phyloP scores from a whole-genome alignment of 2,888 invertebrate species.

The Nomada ferruginata region DNA sequence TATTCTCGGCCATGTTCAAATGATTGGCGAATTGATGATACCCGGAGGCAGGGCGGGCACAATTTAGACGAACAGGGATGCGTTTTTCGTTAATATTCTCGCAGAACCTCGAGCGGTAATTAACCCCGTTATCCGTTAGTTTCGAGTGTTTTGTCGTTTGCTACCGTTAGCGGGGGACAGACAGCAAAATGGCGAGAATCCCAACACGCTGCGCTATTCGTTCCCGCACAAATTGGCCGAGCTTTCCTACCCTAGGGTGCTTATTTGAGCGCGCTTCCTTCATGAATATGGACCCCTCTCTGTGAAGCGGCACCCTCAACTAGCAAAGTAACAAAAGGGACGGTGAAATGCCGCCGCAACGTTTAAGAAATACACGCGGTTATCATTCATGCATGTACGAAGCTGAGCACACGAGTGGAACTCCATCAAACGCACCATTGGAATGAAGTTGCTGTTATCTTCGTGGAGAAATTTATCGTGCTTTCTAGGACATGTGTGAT shows the following conservation, averaged over 20 bases:
- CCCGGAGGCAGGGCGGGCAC: neutral
- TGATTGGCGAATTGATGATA: slow-evolving; percentile 16
- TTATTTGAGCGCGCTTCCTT: slow-evolving; percentile 63
- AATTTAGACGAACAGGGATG: neutral
- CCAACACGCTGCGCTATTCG: slow-evolving; percentile 37
- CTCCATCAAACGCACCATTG: neutral
- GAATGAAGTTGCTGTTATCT: neutral
- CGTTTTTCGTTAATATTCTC: slow-evolving; percentile 27
- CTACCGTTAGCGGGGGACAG: slow-evolving; percentile 11
- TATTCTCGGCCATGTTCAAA: neutral
- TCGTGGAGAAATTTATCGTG: too few relatives aligned
- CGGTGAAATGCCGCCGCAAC: slow-evolving; percentile 17
- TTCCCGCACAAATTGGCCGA: slow-evolving; percentile 58
- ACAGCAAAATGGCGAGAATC: slow-evolving; percentile 20
- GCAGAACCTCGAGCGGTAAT: slow-evolving; percentile 24
- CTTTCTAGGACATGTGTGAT: too few relatives aligned
- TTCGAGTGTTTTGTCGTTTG: slow-evolving; percentile 18
- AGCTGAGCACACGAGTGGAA: neutral
- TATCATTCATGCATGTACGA: slow-evolving; percentile 29
- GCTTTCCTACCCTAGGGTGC: slow-evolving; percentile 38
- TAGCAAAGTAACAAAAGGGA: slow-evolving; percentile 46
- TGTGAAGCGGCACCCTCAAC: slow-evolving; percentile 26
- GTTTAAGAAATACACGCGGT: slow-evolving; percentile 52
- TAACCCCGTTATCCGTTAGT: slow-evolving; percentile 29
- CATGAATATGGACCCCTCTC: slow-evolving; percentile 65